Conservation (phyloP, 2,888 invertebrate genomes). For the Tinea pellionella region DNA sequence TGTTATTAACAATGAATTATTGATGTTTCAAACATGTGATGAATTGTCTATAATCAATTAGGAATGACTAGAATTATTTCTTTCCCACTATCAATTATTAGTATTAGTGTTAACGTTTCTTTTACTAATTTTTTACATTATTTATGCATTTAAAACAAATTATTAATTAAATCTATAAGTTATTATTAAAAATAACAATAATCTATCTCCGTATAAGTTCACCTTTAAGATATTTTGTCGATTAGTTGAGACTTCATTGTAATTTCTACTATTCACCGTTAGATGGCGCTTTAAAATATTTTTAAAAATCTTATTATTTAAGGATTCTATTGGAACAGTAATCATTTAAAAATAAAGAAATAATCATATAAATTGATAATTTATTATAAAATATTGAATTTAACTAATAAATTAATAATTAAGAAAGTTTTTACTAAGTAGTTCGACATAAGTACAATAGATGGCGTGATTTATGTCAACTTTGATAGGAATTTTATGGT, state of each 20-base stretch:
- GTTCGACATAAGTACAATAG: slow-evolving; percentile 41
- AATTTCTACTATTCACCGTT: slow-evolving; percentile 9
- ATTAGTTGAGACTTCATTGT: background rate
- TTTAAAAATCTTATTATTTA: background rate
- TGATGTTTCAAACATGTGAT: slow-evolving; percentile 31
- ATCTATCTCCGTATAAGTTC: background rate
- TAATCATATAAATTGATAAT: too few species aligned
- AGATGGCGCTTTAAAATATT: slow-evolving; percentile 16
- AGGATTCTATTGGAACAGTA: too few species aligned
- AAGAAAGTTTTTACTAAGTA: slow-evolving; percentile 21
- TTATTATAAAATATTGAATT: too few species aligned
- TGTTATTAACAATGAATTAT: slow-evolving; percentile 62
- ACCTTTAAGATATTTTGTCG: background rate
- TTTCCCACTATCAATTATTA: background rate
- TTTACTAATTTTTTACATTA: too few species aligned
- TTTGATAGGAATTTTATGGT: slow-evolving; percentile 38
- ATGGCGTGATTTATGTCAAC: slow-evolving; percentile 54
- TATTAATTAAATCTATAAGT: background rate
- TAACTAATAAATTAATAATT: background rate
- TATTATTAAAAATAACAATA: background rate
- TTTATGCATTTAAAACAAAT: background rate
- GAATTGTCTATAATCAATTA: slow-evolving; percentile 43
- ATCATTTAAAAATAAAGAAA: too few species aligned
- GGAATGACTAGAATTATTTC: slow-evolving; percentile 28
- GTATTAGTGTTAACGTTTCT: too few species aligned